Evolutionary conservation across 2,888 invertebrate species (phyloP), one percentile per base, ranked within the genome.

Genomic region (Panzeria rudis): DNA sequence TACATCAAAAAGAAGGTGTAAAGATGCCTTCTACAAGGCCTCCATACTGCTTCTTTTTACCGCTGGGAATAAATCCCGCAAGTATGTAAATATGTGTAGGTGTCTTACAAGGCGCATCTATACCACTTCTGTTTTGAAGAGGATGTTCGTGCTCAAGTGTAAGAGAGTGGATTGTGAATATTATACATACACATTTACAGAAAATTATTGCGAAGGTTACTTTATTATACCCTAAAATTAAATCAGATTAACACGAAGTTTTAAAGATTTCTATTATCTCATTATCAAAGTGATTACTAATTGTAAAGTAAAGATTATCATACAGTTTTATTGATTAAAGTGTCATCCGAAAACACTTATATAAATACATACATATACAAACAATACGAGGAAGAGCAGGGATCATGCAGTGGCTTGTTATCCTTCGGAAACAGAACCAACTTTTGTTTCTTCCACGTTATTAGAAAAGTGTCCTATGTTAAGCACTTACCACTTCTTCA

Each of bases 131-230:
- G 11, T 38, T 59, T 5, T 64, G 41, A 78, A 78, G 71, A 72
- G 66, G 73, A 52, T 71, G 75, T 85, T 79, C 85, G 85, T 85
- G 85, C 73, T 85, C 41, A 85, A 85, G 85, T 59, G 82, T 23
- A 35, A 20, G 17, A 69, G 38, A 77, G 29, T 72, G 84, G 59
- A 59, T 80, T 50, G 32, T 71, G 52, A 56, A 77, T 54, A 64
- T n/a, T n/a, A n/a, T n/a, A 64, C 11, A 38, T 20, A 64, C 52
- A 29, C 5, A 29, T 50, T 64, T 41, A 11, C 20, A 61, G 23
- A 29, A 44, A 59, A 54, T 41, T n/a, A 9, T 54, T 52, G 52
- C 15, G 0, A 75, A 62, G 17, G 20, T 64, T 20, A 44, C 29
- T 41, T 41, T 41, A 20, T 54, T 41, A 41, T 41, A 13, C 59